phyloP scores from a whole-genome alignment of 2,113 vertebrate genomes.

The Datnioides undecimradiatus region DNA sequence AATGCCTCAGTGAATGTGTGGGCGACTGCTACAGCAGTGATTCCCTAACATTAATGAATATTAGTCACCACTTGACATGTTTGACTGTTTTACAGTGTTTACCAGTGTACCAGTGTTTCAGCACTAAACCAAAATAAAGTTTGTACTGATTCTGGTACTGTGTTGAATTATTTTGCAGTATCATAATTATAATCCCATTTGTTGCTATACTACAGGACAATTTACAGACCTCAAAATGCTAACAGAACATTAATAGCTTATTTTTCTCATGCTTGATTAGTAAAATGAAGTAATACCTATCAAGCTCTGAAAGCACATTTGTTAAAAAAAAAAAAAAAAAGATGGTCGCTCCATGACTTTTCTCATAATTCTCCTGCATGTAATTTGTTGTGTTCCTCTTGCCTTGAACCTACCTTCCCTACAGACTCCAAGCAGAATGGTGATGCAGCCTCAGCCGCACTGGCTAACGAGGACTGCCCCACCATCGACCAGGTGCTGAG shows the following conservation, averaged over 20 bases:
- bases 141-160: not conserved
- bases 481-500: conserved; percentile 94
- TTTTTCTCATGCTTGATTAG: not conserved
- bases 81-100: not conserved
- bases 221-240: not conserved
- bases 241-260: not conserved
- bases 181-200: not conserved
- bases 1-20: not conserved
- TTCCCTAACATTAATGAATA: not conserved
- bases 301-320: not conserved
- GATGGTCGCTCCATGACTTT: not conserved
- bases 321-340: not conserved
- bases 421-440: conserved; percentile 91
- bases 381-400: not conserved
- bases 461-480: conserved; percentile 94
- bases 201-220: not conserved
- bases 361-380: not conserved
- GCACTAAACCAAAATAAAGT: not conserved
- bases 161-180: not conserved
- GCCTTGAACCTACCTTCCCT: not conserved
- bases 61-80: not conserved
- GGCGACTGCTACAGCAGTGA: not conserved
- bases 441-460: conserved; percentile 90
- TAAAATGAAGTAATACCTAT: not conserved
- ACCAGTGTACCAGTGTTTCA: not conserved